Conservation (phyloP, 2,797 vertebrate genomes). For the Alfaro cultratus region DNA sequence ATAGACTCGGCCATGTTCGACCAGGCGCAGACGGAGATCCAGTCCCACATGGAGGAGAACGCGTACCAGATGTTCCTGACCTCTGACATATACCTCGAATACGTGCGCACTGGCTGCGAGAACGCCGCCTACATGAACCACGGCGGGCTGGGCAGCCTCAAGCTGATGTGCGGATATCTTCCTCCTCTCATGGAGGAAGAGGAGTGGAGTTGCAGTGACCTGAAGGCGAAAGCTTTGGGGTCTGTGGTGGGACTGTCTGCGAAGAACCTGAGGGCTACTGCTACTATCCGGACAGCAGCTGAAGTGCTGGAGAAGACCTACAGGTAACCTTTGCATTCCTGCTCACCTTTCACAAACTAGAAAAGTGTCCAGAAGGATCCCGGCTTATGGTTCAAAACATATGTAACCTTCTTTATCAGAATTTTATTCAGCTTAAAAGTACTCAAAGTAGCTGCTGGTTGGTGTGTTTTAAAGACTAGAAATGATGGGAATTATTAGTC, state of each 20-base stretch:
- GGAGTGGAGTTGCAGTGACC: slow-evolving; percentile 93
- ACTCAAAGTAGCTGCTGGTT: not conserved
- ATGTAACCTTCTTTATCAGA: not conserved
- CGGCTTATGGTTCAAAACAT: not conserved
- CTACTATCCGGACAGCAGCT: slow-evolving; percentile 82
- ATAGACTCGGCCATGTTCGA: slow-evolving; percentile 97
- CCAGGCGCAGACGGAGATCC: slow-evolving; percentile 96
- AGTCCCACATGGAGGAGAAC: slow-evolving; percentile 95
- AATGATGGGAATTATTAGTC: not conserved
- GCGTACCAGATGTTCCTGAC: slow-evolving; percentile 97
- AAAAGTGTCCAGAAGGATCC: not conserved
- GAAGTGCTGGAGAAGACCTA: slow-evolving; percentile 89
- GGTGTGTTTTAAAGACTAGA: not conserved
- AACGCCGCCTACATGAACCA: slow-evolving; percentile 86
- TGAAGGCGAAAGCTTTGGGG: slow-evolving; percentile 86
- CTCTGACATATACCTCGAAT: slow-evolving; percentile 98
- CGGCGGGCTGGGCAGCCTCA: slow-evolving; percentile 86
- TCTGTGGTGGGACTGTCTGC: slow-evolving; percentile 88
- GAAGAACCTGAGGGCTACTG: slow-evolving; percentile 88
- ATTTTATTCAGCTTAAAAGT: not conserved
- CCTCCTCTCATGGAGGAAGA: slow-evolving; percentile 97
- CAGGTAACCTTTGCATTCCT: slow-evolving; percentile 81
- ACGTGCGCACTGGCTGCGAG: slow-evolving; percentile 92
- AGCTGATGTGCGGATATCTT: slow-evolving; percentile 93
- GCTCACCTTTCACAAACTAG: not conserved